Percentiles rank a stretch among this genome's conserved stretches.
Evolutionary conservation across 2,113 vertebrate species (phyloP).

Genomic region (Solenodon paradoxus): DNA sequence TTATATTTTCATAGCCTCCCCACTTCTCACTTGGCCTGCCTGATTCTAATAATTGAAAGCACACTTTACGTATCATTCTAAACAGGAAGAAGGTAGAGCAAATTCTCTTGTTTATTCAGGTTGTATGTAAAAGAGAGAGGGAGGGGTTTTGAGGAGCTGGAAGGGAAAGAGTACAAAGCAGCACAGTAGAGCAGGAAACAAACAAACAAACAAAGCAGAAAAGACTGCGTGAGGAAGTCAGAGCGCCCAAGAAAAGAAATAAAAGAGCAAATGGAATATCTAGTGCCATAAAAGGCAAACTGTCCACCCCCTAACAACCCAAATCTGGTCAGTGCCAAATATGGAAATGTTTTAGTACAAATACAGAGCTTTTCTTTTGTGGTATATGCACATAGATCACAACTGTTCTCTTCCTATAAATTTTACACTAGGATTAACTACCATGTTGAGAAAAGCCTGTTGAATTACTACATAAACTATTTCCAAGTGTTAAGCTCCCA

Average conservation of each 20-base stretch:
- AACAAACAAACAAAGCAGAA: not conserved
- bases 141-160: not conserved
- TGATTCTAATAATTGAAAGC: not conserved
- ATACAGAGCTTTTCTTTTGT: constrained; percentile 37
- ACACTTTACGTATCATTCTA: not conserved
- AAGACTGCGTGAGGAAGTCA: not conserved
- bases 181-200: not conserved
- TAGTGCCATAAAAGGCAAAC: constrained; percentile 39
- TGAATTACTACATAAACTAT: constrained; percentile 13
- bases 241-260: not conserved
- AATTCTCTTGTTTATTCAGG: constrained; percentile 36
- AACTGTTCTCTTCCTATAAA: constrained; percentile 26
- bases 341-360: constrained; percentile 55
- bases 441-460: constrained; percentile 6
- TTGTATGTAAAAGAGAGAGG: not conserved
- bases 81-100: not conserved
- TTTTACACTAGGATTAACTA: not conserved
- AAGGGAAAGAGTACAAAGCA: not conserved
- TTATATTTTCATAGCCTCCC: constrained; percentile 28
- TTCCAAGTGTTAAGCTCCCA: not conserved
- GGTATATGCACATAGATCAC: constrained; percentile 38
- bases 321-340: constrained; percentile 52
- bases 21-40: not conserved
- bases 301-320: constrained; percentile 8
- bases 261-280: not conserved